These are phyloP conservation scores for Stegana nigrithorax DNA, from an alignment of 2,888 invertebrate genomes.

Conservation along the genomic window DNA sequence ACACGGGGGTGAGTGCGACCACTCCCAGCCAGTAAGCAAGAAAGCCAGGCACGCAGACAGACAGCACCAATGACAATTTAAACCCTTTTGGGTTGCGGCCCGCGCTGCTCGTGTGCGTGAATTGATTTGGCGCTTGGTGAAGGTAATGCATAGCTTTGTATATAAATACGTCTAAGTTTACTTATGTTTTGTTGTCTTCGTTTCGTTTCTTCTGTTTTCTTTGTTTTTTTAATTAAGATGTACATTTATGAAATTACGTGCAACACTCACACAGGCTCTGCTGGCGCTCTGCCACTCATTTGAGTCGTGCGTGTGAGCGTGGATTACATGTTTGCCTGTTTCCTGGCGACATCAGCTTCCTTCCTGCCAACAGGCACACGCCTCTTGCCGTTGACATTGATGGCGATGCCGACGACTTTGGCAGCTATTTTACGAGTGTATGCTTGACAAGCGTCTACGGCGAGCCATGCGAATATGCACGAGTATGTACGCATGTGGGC, in stretches of 20 bases:
- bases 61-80: conserved; percentile 26
- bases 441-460: conserved; percentile 8
- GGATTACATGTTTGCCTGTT: background rate
- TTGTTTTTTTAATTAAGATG: conserved; percentile 31
- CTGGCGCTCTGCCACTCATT: no score
- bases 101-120: background rate
- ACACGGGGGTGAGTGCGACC: background rate
- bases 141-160: no score
- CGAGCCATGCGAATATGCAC: conserved; percentile 9
- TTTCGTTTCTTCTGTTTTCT: no score
- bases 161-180: no score
- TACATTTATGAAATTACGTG: conserved; percentile 23
- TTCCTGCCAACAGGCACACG: conserved; percentile 30
- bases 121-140: no score
- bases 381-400: conserved; percentile 14
- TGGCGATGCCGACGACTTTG: conserved; percentile 35
- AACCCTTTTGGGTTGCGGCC: conserved; percentile 30
- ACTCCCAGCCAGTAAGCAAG: no score
- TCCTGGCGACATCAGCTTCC: conserved; percentile 28
- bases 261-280: no score
- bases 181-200: no score
- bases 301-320: background rate
- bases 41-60: background rate
- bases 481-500: conserved; percentile 11
- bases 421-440: conserved; percentile 50